phyloP scores from a whole-genome alignment of 1,140 invertebrate genomes.

The Drosophila bocqueti region DNA sequence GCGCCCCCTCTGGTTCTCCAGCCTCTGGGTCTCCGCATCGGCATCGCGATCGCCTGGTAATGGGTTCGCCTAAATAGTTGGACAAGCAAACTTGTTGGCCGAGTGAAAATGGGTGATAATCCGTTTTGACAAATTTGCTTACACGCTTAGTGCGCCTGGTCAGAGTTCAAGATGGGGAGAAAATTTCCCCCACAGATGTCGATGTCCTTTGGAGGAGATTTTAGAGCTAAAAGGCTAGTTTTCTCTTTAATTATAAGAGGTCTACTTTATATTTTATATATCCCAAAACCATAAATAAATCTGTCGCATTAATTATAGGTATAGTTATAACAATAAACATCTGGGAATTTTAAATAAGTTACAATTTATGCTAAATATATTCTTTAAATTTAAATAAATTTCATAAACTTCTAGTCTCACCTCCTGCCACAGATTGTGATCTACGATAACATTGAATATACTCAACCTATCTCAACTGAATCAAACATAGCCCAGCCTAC shows the following conservation, averaged over 20 bases:
- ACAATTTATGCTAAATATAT: too few relatives aligned
- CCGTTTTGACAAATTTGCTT: conserved; percentile 83
- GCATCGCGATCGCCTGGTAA: conserved; percentile 55
- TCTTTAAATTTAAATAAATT: neutral
- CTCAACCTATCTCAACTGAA: conserved; percentile 41
- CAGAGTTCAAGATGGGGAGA: conserved; percentile 68
- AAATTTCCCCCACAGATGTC: conserved; percentile 49
- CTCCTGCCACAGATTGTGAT: neutral
- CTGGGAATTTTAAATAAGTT: neutral
- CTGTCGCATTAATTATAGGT: neutral
- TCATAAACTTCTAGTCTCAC: neutral
- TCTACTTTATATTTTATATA: neutral
- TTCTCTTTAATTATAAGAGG: neutral
- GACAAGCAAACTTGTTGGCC: conserved; percentile 54
- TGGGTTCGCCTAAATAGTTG: conserved; percentile 81
- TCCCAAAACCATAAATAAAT: neutral
- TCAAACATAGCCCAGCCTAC: conserved; percentile 25
- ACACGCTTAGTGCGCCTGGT: conserved; percentile 67
- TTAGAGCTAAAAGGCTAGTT: neutral
- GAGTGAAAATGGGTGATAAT: conserved; percentile 83
- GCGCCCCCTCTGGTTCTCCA: neutral
- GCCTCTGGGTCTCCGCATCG: conserved; percentile 10
- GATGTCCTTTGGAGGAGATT: conserved; percentile 21
- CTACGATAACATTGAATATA: conserved; percentile 7
- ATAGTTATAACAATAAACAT: neutral